Conservation (phyloP, 2,113 vertebrate genomes). For the Cinclus cinclus region DNA sequence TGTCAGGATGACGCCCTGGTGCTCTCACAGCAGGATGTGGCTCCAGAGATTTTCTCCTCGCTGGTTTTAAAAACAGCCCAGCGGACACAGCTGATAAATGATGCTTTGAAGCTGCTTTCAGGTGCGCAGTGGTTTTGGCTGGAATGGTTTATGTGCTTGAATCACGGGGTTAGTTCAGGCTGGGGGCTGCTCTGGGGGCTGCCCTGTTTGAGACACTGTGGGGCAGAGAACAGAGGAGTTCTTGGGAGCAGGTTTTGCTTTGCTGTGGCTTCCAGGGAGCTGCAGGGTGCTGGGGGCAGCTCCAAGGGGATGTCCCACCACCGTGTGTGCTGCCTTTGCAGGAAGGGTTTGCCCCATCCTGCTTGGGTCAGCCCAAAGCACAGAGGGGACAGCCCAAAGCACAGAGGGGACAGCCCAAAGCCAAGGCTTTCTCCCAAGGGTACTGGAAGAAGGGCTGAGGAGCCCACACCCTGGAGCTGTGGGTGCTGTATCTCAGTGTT, state of each 20-base stretch:
- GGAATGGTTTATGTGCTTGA: not conserved
- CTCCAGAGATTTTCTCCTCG: not conserved
- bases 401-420: not conserved
- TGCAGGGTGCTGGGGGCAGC: not conserved
- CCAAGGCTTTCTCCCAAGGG: not conserved
- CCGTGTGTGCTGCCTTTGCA: not conserved
- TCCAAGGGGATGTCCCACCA: not conserved
- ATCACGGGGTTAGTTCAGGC: not conserved
- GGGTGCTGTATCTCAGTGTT: accelerated
- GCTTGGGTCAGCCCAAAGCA: not conserved
- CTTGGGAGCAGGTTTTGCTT: not conserved
- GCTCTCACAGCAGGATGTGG: not conserved
- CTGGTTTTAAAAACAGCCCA: not conserved
- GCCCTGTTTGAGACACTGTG: not conserved
- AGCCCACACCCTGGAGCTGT: not conserved
- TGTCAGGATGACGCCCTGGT: not conserved
- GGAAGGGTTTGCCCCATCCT: not conserved
- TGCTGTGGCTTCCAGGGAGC: not conserved
- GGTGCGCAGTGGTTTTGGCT: not conserved
- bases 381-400: too few relatives aligned
- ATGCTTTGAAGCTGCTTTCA: not conserved
- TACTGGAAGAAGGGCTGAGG: accelerated
- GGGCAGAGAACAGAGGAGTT: too few relatives aligned
- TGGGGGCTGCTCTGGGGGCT: not conserved
- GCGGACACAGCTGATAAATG: not conserved